A percentile compares a stretch with the other conserved stretches of the same genome.
phyloP scores from a whole-genome alignment of 2,113 vertebrate species.

The Megaceryle maxima region DNA sequence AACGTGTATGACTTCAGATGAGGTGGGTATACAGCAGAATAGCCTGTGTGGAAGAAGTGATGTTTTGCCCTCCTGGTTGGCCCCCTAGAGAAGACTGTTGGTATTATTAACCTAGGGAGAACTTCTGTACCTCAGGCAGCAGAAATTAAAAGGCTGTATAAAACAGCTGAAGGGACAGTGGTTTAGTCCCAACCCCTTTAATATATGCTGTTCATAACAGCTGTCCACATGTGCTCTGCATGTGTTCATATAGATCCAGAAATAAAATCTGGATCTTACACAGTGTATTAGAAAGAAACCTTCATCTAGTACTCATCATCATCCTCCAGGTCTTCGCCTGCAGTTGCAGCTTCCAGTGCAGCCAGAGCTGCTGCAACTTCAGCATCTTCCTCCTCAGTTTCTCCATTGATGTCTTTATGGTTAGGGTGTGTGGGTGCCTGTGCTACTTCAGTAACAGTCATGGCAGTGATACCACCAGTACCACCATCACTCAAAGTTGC shows the following conservation, averaged over 20 bases:
- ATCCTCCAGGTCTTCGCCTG: slow-evolving; percentile 79
- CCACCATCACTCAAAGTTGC: background rate
- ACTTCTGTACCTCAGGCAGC: background rate
- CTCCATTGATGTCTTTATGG: background rate
- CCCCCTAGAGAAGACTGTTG: background rate
- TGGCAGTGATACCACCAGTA: background rate
- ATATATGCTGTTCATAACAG: background rate
- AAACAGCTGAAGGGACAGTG: background rate
- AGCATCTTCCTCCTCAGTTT: slow-evolving; percentile 74
- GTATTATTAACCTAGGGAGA: background rate
- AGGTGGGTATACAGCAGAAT: background rate
- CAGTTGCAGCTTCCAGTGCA: slow-evolving; percentile 91
- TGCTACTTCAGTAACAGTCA: background rate
- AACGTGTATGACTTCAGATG: background rate
- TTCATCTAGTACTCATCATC: slow-evolving; percentile 69
- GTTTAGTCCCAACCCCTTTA: background rate
- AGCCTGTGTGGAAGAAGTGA: background rate
- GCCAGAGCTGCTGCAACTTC: slow-evolving; percentile 93
- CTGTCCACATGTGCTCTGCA: background rate
- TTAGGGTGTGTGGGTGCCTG: background rate
- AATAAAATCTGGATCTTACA: background rate
- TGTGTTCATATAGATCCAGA: background rate
- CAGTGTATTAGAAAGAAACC: background rate
- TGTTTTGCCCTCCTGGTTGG: background rate
- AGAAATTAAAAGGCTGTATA: background rate